Evolutionary conservation across 2,888 invertebrate genomes (phyloP).

Genomic region (Cordilura impudica): DNA sequence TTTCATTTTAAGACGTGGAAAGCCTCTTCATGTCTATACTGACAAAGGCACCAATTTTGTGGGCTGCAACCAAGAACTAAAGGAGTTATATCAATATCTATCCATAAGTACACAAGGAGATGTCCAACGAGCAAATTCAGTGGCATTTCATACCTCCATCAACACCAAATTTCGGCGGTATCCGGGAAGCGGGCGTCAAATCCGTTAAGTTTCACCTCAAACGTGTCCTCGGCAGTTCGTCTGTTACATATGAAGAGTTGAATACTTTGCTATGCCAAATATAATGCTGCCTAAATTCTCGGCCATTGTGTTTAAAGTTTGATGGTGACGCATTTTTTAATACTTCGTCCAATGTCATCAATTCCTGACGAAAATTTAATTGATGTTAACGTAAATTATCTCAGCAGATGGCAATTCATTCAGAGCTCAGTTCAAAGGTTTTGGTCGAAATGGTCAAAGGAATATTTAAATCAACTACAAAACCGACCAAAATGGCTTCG

Average conservation of each 20-base stretch:
- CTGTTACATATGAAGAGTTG: constrained; percentile 69
- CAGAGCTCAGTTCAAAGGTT: constrained; percentile 48
- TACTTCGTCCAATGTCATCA: constrained; percentile 19
- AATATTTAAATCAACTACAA: constrained; percentile 49
- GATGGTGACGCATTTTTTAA: constrained; percentile 63
- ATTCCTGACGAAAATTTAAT: constrained; percentile 33
- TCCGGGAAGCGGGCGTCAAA: too few species aligned
- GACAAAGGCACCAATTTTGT: constrained; percentile 63
- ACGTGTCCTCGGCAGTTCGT: constrained; percentile 64
- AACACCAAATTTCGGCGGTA: too few species aligned
- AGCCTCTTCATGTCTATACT: constrained; percentile 30
- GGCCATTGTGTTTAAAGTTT: constrained; percentile 66
- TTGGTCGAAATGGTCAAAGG: constrained; percentile 45
- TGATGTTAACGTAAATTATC: constrained; percentile 11
- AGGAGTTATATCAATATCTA: constrained; percentile 39
- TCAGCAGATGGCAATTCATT: constrained; percentile 51
- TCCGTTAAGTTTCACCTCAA: constrained; percentile 69
- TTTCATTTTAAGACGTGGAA: constrained; percentile 63
- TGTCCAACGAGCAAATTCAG: too few species aligned
- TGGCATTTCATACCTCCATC: too few species aligned
- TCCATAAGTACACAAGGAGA: too few species aligned
- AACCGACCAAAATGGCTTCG: constrained; percentile 46
- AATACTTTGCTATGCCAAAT: constrained; percentile 68
- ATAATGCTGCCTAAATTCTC: constrained; percentile 70
- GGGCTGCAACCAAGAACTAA: constrained; percentile 46